These are phyloP conservation scores for Helobdella robusta DNA, from an alignment of 2,888 invertebrate genomes.

Conservation along the genomic window DNA sequence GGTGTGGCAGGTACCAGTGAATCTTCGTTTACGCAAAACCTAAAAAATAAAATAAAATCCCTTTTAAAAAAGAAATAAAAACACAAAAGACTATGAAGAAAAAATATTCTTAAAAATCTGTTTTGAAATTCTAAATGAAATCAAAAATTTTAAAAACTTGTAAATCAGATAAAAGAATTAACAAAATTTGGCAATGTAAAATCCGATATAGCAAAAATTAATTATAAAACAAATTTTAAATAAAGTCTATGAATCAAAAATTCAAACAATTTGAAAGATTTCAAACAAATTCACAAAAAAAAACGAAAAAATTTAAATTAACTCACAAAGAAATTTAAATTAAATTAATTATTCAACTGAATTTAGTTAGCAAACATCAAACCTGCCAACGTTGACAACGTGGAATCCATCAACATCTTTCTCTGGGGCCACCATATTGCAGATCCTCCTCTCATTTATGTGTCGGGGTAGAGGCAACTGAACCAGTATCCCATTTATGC, in stretches of 20 bases:
- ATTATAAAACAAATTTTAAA: no score
- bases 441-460: conserved; percentile 56
- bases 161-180: no score
- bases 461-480: conserved; percentile 67
- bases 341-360: background rate
- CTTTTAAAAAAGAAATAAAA: background rate
- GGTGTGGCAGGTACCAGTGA: conserved; percentile 69
- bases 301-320: background rate
- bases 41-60: background rate
- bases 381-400: conserved; percentile 67
- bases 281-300: background rate
- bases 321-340: background rate
- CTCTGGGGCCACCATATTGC: conserved; percentile 66
- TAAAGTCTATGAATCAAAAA: no score
- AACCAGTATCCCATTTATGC: conserved; percentile 70
- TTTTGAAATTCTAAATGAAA: no score
- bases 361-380: background rate
- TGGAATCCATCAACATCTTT: conserved; percentile 91
- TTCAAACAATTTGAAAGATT: background rate
- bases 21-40: conserved; percentile 44
- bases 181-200: no score
- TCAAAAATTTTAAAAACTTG: no score
- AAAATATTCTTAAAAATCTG: no score
- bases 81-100: no score
- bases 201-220: no score